Evolutionary conservation across 1,140 invertebrate genomes (phyloP), one percentile per base, ranked within the genome.

Genomic region (Drosophila jambulina): DNA sequence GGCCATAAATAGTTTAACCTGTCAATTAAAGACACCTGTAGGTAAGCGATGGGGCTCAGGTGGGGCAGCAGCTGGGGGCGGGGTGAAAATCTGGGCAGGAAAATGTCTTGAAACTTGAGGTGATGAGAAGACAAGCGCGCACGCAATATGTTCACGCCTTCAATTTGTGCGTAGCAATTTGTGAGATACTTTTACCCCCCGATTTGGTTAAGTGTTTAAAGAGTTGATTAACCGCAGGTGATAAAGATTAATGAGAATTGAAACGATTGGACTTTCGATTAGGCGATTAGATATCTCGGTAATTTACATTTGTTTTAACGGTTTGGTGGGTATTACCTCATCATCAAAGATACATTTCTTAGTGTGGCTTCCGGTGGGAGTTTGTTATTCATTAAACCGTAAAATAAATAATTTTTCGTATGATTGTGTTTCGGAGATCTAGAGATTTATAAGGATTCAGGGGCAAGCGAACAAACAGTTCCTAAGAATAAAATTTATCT

Each of bases 11-110:
- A 87, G 84, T 87, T 87, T 74, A 53, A 29, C 61, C 84, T 88
- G 84, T 87, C 84, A 90, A 88, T 88, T 90, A 88, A 88, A 81
- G 77, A 90, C 84, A 88, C 85, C 85, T 84, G 84, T 51, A 34
- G 59, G 43, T 63, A 54, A 49, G 80, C 25, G 27, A 53, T 51
- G 46, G 62, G 21, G 43, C 21, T 8, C 0, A 15, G 27, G 48
- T 46, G 46, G 62, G 13, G 43, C 19, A 23, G 1, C 8, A 46
- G 42, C 56, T 59, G 36, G 15, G 27, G 8, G 32, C 12, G 9
- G 43, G 19, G 8, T 0, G 1, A 34, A 57, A 40, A 40, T 17
- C 27, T 38, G 3, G 17, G 29, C 15, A 8, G 36, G n/a, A 51
- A 40, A 27, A 48, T 32, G 27, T 34, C 27, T 51, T 21, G 21